These are phyloP conservation scores for Cavia porcellus DNA, from an alignment of 2,113 vertebrate species.

Conservation along the genomic window DNA sequence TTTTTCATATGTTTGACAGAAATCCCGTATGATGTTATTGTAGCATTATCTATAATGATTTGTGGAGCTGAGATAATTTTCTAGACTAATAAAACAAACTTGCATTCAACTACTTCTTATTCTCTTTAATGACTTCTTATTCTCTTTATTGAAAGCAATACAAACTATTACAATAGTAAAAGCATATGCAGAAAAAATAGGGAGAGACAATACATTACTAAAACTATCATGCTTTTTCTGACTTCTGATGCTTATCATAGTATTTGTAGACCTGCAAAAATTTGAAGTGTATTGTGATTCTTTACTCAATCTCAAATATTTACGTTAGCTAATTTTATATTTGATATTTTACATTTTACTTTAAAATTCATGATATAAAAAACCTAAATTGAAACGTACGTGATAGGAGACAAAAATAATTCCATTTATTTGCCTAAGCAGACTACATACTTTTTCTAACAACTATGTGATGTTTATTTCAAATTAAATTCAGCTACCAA, in stretches of 20 bases:
- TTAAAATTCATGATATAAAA: background rate
- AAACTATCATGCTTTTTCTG: background rate
- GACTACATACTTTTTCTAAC: background rate
- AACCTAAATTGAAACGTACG: background rate
- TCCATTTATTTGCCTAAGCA: background rate
- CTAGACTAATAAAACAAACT: background rate
- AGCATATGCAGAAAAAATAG: background rate
- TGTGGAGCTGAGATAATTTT: background rate
- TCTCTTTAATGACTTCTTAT: background rate
- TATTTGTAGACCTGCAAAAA: slow-evolving; percentile 37
- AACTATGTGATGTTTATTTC: background rate
- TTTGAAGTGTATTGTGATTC: background rate
- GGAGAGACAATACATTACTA: background rate
- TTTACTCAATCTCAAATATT: background rate
- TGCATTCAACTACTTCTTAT: background rate
- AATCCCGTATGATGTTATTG: background rate
- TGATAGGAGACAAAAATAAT: slow-evolving; percentile 26
- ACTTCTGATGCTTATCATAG: background rate
- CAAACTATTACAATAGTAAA: background rate
- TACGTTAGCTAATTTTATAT: background rate
- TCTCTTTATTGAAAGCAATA: background rate
- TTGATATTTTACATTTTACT: background rate
- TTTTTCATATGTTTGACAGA: background rate
- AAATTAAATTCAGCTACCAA: background rate
- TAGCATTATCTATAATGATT: background rate